Percentiles rank a stretch among this genome's conserved stretches.
Evolutionary conservation across 2,888 invertebrate species (phyloP).

Genomic region (Matsumyia berberina): DNA sequence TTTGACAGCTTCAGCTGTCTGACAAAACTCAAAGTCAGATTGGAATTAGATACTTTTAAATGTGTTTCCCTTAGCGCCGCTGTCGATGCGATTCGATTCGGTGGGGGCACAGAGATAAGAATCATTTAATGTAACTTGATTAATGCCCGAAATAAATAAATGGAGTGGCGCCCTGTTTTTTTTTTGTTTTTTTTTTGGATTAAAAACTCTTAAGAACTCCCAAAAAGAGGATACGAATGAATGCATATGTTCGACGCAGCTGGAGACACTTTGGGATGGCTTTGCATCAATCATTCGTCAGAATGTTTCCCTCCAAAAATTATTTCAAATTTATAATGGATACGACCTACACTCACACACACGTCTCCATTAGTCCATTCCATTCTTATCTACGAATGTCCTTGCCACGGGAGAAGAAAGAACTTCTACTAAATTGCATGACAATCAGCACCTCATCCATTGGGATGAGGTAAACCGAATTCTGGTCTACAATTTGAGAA

Average conservation of each 20-base stretch:
- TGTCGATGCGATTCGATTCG: slow-evolving; percentile 53
- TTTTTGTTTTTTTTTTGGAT: slow-evolving; percentile 9
- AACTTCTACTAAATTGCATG: slow-evolving; percentile 18
- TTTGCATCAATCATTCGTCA: slow-evolving; percentile 14
- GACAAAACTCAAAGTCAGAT: slow-evolving; percentile 37
- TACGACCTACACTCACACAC: too few species aligned
- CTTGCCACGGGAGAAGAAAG: slow-evolving; percentile 21
- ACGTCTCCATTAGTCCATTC: background rate
- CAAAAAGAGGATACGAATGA: slow-evolving; percentile 10
- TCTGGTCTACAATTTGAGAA: slow-evolving; percentile 12
- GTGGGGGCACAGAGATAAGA: slow-evolving; percentile 52
- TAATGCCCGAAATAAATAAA: slow-evolving; percentile 58
- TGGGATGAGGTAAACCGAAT: slow-evolving; percentile 64
- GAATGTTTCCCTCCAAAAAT: slow-evolving; percentile 1
- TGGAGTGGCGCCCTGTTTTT: slow-evolving; percentile 58
- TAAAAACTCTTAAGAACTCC: slow-evolving; percentile 42
- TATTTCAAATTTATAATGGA: background rate
- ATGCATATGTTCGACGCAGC: slow-evolving; percentile 49
- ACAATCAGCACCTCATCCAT: slow-evolving; percentile 28
- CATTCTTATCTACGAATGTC: slow-evolving; percentile 34
- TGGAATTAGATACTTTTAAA: slow-evolving; percentile 49
- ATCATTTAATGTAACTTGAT: slow-evolving; percentile 72
- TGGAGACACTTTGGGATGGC: slow-evolving; percentile 54
- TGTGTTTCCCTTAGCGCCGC: slow-evolving; percentile 52
- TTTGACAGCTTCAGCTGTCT: slow-evolving; percentile 61